Evolutionary conservation across 2,888 invertebrate genomes (phyloP).

Genomic region (Apamea monoglypha): DNA sequence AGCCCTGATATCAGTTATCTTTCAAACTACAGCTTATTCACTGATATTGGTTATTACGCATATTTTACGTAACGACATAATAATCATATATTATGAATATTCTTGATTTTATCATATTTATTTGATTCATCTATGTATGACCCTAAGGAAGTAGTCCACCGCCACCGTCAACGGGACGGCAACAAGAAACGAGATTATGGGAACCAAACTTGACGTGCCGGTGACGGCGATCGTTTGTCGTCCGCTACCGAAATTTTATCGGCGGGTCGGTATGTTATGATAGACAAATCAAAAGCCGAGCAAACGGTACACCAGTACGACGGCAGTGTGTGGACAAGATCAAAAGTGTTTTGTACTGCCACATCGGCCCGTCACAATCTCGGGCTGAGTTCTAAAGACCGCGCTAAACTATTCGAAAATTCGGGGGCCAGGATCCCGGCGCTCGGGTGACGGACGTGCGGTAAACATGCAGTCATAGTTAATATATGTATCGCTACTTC

Average conservation of each 20-base stretch:
- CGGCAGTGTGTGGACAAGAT: not conserved
- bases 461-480: not conserved
- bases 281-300: not conserved
- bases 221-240: not conserved
- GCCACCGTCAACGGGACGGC: not conserved
- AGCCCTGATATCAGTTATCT: not conserved
- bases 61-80: not conserved
- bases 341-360: not conserved
- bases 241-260: not conserved
- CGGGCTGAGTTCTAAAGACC: not conserved
- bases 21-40: not conserved
- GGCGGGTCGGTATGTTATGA: not conserved
- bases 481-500: not conserved
- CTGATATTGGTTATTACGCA: not conserved
- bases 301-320: not conserved
- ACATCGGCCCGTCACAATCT: not conserved
- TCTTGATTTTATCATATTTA: not conserved
- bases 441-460: not conserved
- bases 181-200: not conserved
- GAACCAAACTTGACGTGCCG: not conserved
- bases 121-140: not conserved
- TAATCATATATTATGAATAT: not conserved
- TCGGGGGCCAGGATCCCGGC: not conserved
- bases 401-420: not conserved
- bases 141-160: not conserved